These are phyloP conservation scores for Lophura nycthemera DNA, from an alignment of 2,113 vertebrate species.

Conservation along the genomic window DNA sequence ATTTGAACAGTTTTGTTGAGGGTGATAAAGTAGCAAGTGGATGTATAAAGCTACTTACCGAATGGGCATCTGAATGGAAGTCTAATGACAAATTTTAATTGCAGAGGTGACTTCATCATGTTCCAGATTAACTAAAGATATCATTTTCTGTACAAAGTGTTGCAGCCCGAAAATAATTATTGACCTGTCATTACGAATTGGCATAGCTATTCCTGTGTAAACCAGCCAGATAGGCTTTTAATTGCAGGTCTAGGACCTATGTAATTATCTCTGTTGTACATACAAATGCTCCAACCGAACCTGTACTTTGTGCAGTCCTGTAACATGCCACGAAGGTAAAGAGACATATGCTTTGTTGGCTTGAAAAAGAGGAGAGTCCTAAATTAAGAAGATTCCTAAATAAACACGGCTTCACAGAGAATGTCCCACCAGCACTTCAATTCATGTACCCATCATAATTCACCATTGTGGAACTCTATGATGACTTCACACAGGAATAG, in stretches of 20 bases:
- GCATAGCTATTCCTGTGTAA: background rate
- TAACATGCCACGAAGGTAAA: background rate
- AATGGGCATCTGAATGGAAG: background rate
- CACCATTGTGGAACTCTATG: background rate
- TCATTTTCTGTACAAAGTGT: background rate
- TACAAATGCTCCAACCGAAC: background rate
- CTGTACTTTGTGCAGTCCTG: background rate
- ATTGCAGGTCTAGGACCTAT: background rate
- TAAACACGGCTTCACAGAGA: background rate
- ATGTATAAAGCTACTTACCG: background rate
- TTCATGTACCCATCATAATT: fast-evolving
- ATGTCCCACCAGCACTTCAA: background rate
- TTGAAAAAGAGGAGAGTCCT: background rate
- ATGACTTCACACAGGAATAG: background rate
- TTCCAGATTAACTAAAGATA: background rate
- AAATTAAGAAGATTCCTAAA: background rate
- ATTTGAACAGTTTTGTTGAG: background rate
- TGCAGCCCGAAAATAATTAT: background rate
- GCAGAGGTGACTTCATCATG: background rate
- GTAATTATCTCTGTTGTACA: background rate
- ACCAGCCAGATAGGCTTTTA: background rate
- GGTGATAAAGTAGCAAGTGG: background rate
- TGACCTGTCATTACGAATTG: slow-evolving; percentile 2
- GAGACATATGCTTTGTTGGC: background rate
- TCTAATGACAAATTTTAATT: background rate